Base-by-base conservation (phyloP, 2,888 invertebrate species). In the Plusia festucae region DNA sequence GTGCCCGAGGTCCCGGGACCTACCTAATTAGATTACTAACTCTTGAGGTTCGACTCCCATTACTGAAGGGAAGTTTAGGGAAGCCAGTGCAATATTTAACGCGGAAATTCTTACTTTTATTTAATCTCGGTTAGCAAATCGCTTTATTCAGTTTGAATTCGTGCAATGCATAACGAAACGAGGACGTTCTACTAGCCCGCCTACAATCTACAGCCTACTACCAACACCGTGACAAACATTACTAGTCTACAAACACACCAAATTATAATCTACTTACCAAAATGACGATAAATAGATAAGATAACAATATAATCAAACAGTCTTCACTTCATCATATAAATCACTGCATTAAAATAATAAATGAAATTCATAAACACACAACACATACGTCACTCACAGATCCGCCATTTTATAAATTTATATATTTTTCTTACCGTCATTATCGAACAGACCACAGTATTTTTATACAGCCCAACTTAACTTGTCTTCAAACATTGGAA, bases 341-440 rank as follows among this genome's bases (percentile, higher is more conserved):
- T 86, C 89, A 90, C 88, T 80, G 70, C 81, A 83, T 81, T 75
- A 74, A 75, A 73, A 83, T 83, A 82, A 76, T 83, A 86, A 82
- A 84, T 76, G 74, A 84, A 89, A 87, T 88, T 90, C 86, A 91
- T 91, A 93, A 93, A 93, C 91, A 93, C 92, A 91, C 87, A 91
- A 92, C 92, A 93, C 91, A 93, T 93, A 94, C 94, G 94, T 94
- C 94, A 94, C 90, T 92, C 86, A 85, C 73, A 82, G 80, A 70
- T 93, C 93, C 91, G 93, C 94, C 94, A 94, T 94, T 91, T 94
- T 94, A 90, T 91, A 90, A 89, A 84, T 87, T 86, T 86, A 76
- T 79, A 72, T 68, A 71, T 78, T 79, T 82, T 83, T 78, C 66
- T 49, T 63, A 51, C 57, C 49, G 40, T 60, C 68, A 49, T 18